Conservation (phyloP, 2,113 vertebrate genomes). For the Solea senegalensis region DNA sequence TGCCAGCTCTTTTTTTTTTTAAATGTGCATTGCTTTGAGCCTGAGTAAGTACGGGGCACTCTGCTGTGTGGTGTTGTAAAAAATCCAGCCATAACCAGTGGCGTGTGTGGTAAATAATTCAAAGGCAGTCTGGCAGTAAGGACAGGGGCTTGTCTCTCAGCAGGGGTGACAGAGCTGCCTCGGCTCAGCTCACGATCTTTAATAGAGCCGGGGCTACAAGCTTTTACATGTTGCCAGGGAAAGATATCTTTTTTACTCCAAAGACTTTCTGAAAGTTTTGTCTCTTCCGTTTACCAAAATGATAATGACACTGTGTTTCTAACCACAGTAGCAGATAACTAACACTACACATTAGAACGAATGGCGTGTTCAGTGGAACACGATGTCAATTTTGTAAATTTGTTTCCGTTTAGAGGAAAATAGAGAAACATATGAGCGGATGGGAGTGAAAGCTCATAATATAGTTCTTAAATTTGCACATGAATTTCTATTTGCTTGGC, state of each 20-base stretch:
- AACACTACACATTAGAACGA: no score
- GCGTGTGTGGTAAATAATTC: slow-evolving; percentile 76
- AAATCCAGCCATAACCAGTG: slow-evolving; percentile 59
- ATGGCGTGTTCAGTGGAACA: no score
- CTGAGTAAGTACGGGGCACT: slow-evolving; percentile 47
- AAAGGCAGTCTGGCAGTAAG: slow-evolving; percentile 69
- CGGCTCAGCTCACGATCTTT: slow-evolving; percentile 56
- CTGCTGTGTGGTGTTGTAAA: slow-evolving; percentile 61
- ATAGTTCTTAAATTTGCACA: no score
- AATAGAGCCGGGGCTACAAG: slow-evolving; percentile 39
- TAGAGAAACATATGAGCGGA: no score
- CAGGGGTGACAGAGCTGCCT: slow-evolving; percentile 65
- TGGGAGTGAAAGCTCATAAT: no score
- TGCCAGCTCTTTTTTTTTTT: slow-evolving; percentile 41
- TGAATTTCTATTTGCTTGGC: no score
- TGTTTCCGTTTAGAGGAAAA: no score
- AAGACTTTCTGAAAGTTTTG: slow-evolving; percentile 12
- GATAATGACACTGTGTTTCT: neutral
- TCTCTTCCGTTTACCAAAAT: neutral
- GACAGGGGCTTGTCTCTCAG: slow-evolving; percentile 59
- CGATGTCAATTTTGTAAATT: no score
- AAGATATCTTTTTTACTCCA: neutral
- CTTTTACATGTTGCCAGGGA: neutral
- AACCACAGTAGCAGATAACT: no score
- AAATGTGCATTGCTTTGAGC: slow-evolving; percentile 50